Evolutionary conservation across 2,113 vertebrate species (phyloP), one percentile per base, ranked within the genome.

Genomic region (Balaeniceps rex): DNA sequence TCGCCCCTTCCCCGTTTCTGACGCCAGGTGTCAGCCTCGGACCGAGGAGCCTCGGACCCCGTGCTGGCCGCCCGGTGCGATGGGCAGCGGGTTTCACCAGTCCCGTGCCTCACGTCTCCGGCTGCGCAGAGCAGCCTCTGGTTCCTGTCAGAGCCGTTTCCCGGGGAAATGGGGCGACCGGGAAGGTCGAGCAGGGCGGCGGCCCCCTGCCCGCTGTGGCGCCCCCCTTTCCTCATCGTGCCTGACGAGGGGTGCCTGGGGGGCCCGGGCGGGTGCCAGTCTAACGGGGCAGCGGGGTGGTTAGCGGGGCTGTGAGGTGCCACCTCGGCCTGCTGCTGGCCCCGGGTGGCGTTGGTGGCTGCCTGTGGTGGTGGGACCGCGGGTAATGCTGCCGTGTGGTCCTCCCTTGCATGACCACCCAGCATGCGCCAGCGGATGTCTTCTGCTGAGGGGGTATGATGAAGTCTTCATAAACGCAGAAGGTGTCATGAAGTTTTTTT

Each of bases 161-260:
- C 5, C 57, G 0, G 69, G 4, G 10, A 3, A 18, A 5, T 1
- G 66, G 61, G 36, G 31, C 22, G 7, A 19, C 19, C 8, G 12
- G 42, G 12, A 44, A 44, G 42, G 42, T 44, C 42, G 42, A 46
- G 10, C 33, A 3, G 22, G 36, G 10, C 28, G 15, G 11, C 15
- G 12, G 3, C 11, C 14, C n/a, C 33, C 29, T 4, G 22, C 51
- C 61, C 34, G 13, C 51, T 10, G 40, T 5, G 28, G 16, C 47
- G 26, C 34, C 31, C 19, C 21, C 7, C 19, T 57, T 24, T 29
- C 42, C 51, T 5, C 19, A 3, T 34, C 10, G 47, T 24, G 38
- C 36, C 29, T 9, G 44, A 13, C 31, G 29, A 38, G 42, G 46
- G 31, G 14, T 4, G 36, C 23, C n/a, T 7, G 25, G 14, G n/a